phyloP scores from a whole-genome alignment of 2,888 invertebrate genomes.

The Chrysodeixis includens region DNA sequence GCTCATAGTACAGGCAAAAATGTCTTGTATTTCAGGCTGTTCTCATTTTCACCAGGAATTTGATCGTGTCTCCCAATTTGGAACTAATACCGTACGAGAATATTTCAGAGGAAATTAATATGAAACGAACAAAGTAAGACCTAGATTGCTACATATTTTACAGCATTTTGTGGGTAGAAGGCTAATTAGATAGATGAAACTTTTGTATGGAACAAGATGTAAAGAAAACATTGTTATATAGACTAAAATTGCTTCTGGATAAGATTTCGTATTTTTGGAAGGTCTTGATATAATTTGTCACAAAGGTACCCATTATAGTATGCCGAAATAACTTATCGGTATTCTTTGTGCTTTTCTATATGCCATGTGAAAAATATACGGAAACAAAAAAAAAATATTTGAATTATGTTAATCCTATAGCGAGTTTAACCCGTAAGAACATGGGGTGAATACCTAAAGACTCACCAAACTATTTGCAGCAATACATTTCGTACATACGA shows the following conservation, averaged over 20 bases:
- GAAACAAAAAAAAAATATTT: too few relatives aligned
- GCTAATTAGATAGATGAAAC: background rate
- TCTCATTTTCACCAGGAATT: background rate
- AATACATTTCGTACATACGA: background rate
- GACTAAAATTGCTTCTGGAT: too few relatives aligned
- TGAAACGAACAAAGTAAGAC: constrained; percentile 3
- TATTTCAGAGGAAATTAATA: background rate
- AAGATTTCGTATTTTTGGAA: too few relatives aligned
- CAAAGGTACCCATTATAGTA: too few relatives aligned
- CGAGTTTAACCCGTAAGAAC: too few relatives aligned
- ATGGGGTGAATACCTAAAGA: background rate
- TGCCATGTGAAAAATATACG: too few relatives aligned
- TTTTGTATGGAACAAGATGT: background rate
- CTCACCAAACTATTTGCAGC: background rate
- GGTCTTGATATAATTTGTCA: too few relatives aligned
- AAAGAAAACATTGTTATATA: too few relatives aligned
- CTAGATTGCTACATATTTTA: background rate
- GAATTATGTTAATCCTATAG: too few relatives aligned
- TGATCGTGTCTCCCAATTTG: background rate
- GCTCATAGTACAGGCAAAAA: background rate
- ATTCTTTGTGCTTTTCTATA: too few relatives aligned
- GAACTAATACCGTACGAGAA: constrained; percentile 2
- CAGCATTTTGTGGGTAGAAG: background rate
- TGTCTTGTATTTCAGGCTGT: background rate
- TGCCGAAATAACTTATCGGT: too few relatives aligned